Evolutionary conservation across 2,113 vertebrate species (phyloP).

Genomic region (Galemys pyrenaicus): DNA sequence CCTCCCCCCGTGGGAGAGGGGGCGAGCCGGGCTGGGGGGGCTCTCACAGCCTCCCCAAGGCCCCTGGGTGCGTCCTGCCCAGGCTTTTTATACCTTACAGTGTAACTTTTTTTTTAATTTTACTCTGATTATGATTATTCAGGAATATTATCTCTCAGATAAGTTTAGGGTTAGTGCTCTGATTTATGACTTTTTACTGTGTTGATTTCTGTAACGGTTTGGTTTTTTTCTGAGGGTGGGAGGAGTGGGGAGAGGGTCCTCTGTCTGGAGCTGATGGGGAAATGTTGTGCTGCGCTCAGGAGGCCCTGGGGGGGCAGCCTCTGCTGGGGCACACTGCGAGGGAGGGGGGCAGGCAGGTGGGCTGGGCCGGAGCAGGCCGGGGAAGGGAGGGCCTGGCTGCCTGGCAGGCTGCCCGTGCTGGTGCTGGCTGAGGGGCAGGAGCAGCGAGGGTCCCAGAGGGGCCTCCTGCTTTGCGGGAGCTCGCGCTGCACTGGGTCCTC

Average conservation of each 20-base stretch:
- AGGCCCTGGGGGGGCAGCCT: neutral
- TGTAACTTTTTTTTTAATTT: constrained; percentile 86
- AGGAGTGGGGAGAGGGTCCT: constrained; percentile 19
- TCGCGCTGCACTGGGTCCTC: neutral
- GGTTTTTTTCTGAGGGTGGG: constrained; percentile 26
- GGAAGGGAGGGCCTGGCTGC: rapidly evolving
- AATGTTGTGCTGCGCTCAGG: constrained; percentile 71
- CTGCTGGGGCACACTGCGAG: rapidly evolving
- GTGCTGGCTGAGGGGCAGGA: neutral
- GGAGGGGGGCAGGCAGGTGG: rapidly evolving
- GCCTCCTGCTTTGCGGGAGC: neutral
- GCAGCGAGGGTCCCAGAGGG: rapidly evolving
- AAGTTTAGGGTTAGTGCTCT: constrained; percentile 84
- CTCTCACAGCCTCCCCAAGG: constrained; percentile 78
- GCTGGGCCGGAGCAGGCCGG: neutral
- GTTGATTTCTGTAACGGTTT: constrained; percentile 78
- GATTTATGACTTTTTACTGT: constrained; percentile 84
- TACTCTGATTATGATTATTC: constrained; percentile 78
- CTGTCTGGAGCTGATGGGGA: constrained; percentile 60
- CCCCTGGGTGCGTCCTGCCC: constrained; percentile 78
- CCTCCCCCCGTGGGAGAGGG: constrained; percentile 28
- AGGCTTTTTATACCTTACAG: constrained; percentile 88
- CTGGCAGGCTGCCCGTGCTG: rapidly evolving
- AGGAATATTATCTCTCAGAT: constrained; percentile 75
- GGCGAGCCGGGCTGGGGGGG: neutral